These are phyloP conservation scores for Deroplatys truncata DNA, from an alignment of 2,888 invertebrate genomes.

Conservation along the genomic window DNA sequence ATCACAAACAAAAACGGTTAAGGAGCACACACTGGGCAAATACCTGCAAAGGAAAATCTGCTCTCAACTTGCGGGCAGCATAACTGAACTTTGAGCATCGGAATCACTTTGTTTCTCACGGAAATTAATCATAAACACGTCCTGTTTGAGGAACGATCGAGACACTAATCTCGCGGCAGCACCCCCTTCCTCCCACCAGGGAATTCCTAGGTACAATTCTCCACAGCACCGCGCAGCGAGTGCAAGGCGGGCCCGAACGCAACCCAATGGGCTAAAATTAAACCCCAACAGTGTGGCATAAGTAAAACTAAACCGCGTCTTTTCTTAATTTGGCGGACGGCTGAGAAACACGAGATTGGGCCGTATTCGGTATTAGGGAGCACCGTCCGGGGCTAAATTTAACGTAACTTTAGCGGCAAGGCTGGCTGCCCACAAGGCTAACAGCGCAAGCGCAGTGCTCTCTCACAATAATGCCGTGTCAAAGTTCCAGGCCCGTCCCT, in stretches of 20 bases:
- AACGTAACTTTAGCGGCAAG: constrained; percentile 16
- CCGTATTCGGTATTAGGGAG: constrained; percentile 55
- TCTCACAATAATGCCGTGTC: neutral
- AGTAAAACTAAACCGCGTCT: constrained; percentile 15
- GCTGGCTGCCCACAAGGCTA: neutral
- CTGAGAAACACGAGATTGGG: constrained; percentile 65
- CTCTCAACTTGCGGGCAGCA: constrained; percentile 16
- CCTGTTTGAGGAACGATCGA: neutral
- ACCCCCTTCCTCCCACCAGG: neutral
- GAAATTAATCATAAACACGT: neutral
- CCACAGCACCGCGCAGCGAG: neutral
- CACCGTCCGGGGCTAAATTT: constrained; percentile 13
- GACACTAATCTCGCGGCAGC: neutral
- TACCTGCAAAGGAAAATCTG: constrained; percentile 20
- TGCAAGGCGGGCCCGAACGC: neutral
- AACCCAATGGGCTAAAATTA: constrained; percentile 7
- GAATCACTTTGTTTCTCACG: neutral
- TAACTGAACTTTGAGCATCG: constrained; percentile 12
- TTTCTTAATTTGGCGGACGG: constrained; percentile 55
- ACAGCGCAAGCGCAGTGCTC: neutral
- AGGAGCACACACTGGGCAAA: neutral
- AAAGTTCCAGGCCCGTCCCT: neutral
- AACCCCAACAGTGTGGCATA: neutral
- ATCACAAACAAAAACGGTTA: neutral
- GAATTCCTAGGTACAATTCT: neutral